Conservation (phyloP, 2,797 vertebrate genomes). For the Podargus strigoides region DNA sequence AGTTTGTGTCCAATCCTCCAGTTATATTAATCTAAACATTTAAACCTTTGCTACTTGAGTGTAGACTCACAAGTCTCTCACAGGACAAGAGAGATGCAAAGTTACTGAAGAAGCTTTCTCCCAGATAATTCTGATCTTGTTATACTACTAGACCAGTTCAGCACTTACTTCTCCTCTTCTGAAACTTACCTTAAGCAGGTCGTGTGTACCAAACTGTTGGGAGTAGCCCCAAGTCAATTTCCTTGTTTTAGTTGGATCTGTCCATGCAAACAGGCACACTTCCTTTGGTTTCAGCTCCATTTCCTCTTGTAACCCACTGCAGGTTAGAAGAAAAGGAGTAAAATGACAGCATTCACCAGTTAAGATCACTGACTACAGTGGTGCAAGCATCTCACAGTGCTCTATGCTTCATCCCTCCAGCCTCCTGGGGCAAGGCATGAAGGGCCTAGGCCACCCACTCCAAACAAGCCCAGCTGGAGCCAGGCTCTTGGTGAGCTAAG, state of each 20-base stretch:
- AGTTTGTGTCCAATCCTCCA: neutral
- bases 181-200: constrained; percentile 86
- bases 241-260: constrained; percentile 83
- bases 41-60: neutral
- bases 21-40: neutral
- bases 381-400: neutral
- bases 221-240: constrained; percentile 83
- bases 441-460: neutral
- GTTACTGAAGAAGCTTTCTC: neutral
- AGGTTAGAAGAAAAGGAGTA: neutral
- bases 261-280: constrained; percentile 88
- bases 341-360: neutral
- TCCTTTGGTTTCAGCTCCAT: constrained; percentile 80
- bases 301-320: constrained; percentile 69
- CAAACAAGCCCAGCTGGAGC: neutral
- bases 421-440: neutral
- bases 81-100: neutral
- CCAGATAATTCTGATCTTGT: neutral
- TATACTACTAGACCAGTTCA: neutral
- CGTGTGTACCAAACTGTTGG: constrained; percentile 80
- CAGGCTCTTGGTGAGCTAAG: neutral
- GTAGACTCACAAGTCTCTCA: neutral
- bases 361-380: neutral
- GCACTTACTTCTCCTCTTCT: neutral
- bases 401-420: neutral